Conservation (phyloP, 2,888 invertebrate genomes). For the Melieria crassipennis region DNA sequence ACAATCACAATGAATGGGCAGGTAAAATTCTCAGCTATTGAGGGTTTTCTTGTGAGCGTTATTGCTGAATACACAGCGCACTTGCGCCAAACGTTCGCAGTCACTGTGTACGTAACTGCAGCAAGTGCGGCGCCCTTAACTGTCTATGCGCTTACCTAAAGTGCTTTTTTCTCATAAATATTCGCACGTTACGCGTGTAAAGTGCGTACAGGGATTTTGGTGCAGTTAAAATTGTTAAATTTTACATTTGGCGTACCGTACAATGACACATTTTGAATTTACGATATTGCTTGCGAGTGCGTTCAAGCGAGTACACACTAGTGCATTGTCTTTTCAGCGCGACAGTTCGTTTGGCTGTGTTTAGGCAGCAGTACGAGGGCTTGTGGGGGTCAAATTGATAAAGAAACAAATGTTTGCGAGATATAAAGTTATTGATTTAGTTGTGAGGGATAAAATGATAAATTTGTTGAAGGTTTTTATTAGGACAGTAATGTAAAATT, state of each 20-base stretch:
- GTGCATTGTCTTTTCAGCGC: slow-evolving; percentile 41
- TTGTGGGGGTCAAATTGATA: too few relatives aligned
- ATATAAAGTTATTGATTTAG: too few relatives aligned
- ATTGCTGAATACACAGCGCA: slow-evolving; percentile 42
- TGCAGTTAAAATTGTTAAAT: too few relatives aligned
- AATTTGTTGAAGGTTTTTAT: too few relatives aligned
- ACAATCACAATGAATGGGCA: slow-evolving; percentile 43
- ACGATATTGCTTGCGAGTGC: slow-evolving; percentile 34
- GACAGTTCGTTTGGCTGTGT: slow-evolving; percentile 24
- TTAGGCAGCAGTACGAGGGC: background rate
- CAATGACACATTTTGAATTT: slow-evolving; percentile 44
- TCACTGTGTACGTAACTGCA: slow-evolving; percentile 23
- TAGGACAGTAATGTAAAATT: too few relatives aligned
- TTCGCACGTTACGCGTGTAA: too few relatives aligned
- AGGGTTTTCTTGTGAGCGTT: slow-evolving; percentile 17
- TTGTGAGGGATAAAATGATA: too few relatives aligned
- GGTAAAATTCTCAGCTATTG: slow-evolving; percentile 37
- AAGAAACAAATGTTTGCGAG: too few relatives aligned
- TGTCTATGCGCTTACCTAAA: too few relatives aligned
- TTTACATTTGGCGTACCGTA: too few relatives aligned
- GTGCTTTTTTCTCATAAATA: too few relatives aligned
- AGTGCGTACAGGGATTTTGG: too few relatives aligned
- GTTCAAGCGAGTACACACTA: slow-evolving; percentile 21
- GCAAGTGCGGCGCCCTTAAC: background rate
- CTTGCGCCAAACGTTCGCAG: slow-evolving; percentile 38